These are phyloP conservation scores for Drosophila seguyi DNA, from an alignment of 1,140 invertebrate genomes.

Conservation along the genomic window DNA sequence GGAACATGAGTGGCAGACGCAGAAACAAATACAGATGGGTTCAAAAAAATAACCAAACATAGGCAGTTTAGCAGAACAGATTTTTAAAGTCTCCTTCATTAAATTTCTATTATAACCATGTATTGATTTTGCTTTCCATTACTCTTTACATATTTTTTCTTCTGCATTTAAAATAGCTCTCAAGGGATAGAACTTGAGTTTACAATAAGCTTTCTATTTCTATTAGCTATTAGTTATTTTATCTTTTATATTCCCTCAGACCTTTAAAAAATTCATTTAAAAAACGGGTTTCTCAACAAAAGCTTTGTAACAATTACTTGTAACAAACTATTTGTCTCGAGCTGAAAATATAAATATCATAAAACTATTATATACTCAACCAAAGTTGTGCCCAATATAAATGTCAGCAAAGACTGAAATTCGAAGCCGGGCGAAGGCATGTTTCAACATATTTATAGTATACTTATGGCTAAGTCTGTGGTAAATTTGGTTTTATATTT, in stretches of 20 bases:
- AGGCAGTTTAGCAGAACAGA: not conserved
- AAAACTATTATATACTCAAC: not conserved
- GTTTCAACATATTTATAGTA: not conserved
- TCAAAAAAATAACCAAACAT: not conserved
- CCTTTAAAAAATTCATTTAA: no score
- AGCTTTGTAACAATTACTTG: no score
- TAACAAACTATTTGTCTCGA: not conserved
- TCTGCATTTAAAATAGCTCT: not conserved
- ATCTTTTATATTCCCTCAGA: no score
- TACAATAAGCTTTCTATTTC: no score
- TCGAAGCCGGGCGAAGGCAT: not conserved
- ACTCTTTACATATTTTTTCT: not conserved
- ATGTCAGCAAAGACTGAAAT: not conserved
- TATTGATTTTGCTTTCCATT: not conserved
- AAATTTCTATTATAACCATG: not conserved
- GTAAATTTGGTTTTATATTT: constrained; percentile 30
- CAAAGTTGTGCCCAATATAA: not conserved
- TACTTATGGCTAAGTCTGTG: not conserved
- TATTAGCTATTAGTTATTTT: no score
- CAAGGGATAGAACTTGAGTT: no score
- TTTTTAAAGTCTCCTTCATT: not conserved
- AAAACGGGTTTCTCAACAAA: no score
- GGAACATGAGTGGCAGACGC: constrained; percentile 47
- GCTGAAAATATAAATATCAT: not conserved
- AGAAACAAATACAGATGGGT: constrained; percentile 18